phyloP scores from a whole-genome alignment of 2,888 invertebrate species.

The Rotaria socialis region DNA sequence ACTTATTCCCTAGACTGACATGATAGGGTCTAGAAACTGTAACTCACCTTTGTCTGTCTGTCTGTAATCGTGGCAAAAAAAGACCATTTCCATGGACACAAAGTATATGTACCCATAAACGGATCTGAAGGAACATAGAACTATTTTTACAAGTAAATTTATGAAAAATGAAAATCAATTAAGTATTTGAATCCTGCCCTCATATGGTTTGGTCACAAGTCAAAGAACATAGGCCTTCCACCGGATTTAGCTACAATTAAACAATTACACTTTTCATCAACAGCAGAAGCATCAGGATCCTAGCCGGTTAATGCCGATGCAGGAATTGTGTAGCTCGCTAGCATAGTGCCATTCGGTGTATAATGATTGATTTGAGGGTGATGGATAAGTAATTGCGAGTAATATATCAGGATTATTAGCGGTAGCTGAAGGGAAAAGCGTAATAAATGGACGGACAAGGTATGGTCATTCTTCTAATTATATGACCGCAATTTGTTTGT shows the following conservation, averaged over 20 bases:
- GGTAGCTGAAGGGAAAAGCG: background rate
- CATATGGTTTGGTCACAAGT: background rate
- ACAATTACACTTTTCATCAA: background rate
- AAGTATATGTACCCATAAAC: too few species aligned
- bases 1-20: too few species aligned
- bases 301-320: background rate
- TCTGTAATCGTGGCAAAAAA: too few species aligned
- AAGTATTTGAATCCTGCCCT: too few species aligned
- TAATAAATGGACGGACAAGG: background rate
- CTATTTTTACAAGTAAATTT: too few species aligned
- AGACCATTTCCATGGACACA: too few species aligned
- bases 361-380: constrained; percentile 9
- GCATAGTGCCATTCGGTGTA: background rate
- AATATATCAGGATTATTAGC: background rate
- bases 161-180: too few species aligned
- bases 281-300: background rate
- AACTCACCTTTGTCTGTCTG: too few species aligned
- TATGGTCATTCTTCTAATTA: background rate
- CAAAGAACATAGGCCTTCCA: background rate
- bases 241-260: background rate
- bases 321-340: background rate
- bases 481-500: background rate
- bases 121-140: too few species aligned
- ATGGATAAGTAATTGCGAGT: background rate
- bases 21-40: too few species aligned